These are phyloP conservation scores for Myiozetetes cayanensis DNA, from an alignment of 2,113 vertebrate genomes.

Conservation along the genomic window DNA sequence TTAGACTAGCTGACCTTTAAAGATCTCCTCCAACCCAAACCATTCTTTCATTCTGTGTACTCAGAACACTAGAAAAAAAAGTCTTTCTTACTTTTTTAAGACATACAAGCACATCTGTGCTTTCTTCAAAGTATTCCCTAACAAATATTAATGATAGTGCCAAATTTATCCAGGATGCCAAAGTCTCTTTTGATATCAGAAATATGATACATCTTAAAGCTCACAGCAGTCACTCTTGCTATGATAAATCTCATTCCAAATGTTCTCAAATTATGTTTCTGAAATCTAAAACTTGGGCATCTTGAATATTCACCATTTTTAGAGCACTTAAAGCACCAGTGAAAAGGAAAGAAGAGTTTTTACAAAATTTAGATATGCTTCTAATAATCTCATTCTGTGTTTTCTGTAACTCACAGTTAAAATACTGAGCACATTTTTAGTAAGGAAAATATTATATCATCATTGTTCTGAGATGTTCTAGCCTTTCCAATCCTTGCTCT, in stretches of 20 bases:
- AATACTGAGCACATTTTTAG: neutral
- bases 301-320: constrained; percentile 7
- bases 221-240: neutral
- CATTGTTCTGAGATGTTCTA: neutral
- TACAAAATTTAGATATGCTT: neutral
- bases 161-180: neutral
- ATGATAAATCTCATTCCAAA: constrained; percentile 9
- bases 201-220: neutral
- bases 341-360: neutral
- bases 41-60: neutral
- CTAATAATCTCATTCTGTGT: neutral
- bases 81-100: neutral
- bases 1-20: neutral
- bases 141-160: neutral
- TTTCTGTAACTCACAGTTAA: neutral
- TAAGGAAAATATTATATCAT: neutral
- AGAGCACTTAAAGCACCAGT: neutral
- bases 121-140: neutral
- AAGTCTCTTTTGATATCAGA: neutral
- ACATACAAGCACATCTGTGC: neutral
- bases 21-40: neutral
- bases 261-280: neutral
- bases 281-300: neutral
- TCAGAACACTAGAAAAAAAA: neutral
- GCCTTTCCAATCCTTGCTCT: neutral